phyloP scores from a whole-genome alignment of 2,888 invertebrate genomes.

The Abrostola triplasia region DNA sequence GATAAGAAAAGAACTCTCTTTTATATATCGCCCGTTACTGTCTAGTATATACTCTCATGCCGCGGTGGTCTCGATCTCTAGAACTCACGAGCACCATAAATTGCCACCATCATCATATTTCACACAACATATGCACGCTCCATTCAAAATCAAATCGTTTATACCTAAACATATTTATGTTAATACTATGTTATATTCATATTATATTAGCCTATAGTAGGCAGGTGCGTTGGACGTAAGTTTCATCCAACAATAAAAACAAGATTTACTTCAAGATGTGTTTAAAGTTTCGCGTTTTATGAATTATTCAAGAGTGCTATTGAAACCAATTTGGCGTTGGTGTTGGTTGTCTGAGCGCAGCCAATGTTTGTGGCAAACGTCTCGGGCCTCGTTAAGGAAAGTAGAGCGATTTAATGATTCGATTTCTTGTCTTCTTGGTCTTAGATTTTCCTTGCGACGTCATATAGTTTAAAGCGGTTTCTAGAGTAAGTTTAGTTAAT shows the following conservation, averaged over 20 bases:
- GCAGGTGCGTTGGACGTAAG: slow-evolving; percentile 50
- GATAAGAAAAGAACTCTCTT: too few species aligned
- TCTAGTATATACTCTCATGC: background rate
- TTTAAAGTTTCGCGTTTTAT: slow-evolving; percentile 53
- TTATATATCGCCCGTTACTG: too few species aligned
- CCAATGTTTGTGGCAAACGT: slow-evolving; percentile 31
- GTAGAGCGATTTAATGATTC: slow-evolving; percentile 44
- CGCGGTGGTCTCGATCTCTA: slow-evolving; percentile 29
- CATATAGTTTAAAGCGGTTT: background rate
- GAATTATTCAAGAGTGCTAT: slow-evolving; percentile 68
- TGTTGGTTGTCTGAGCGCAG: slow-evolving; percentile 31
- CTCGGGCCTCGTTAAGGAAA: slow-evolving; percentile 20
- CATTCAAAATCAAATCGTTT: slow-evolving; percentile 38
- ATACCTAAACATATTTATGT: slow-evolving; percentile 37
- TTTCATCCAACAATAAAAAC: slow-evolving; percentile 50
- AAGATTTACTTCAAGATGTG: slow-evolving; percentile 47
- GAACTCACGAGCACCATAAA: slow-evolving; percentile 19
- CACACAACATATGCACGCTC: slow-evolving; percentile 21
- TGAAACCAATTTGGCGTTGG: slow-evolving; percentile 49
- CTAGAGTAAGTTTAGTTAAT: too few species aligned
- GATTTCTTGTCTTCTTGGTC: slow-evolving; percentile 20
- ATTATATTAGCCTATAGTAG: slow-evolving; percentile 43
- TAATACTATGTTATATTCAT: slow-evolving; percentile 41
- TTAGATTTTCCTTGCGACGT: slow-evolving; percentile 6
- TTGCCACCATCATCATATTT: slow-evolving; percentile 23